Base-by-base conservation (phyloP, 2,797 vertebrate genomes). In the Pangasius sanitwongsei region DNA sequence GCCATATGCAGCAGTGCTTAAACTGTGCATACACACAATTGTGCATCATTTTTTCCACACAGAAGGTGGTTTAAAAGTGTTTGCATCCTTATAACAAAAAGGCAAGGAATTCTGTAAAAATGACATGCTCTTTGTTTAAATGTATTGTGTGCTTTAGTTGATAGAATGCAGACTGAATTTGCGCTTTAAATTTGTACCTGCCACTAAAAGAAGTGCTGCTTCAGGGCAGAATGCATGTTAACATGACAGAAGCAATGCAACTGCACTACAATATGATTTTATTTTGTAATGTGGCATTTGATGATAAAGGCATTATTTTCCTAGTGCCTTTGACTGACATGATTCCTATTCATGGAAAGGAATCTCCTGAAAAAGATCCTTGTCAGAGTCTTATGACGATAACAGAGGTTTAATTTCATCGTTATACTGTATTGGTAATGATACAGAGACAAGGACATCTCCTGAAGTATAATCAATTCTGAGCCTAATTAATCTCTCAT, bases 401-500 rank as follows among this genome's bases (percentile, higher is more conserved):
- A 90, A 87, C 25, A 41, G 53, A 50, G 11, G 41, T 65, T 86
- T 57, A 72, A 89, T 83, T 87, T 72, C 70, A 87, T 57, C 86
- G 57, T 69, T 83, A 74, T 48, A 48, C 84, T 37, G 53, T 57
- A 87, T 78, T 89, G 86, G 89, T 85, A 89, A 55, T 89, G n/a
- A 74, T 83, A 84, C 25, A 74, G 69, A 75, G n/a, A 77, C 55
- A 83, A 89, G 50, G 72, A 88, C 75, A 89, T 88, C 74, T 90
- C 86, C 67, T 70, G 82, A 89, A 86, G 77, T 84, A 77, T 87
- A 89, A 91, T 91, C 89, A 87, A 90, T 87, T 41, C 70, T 74
- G 6, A 25, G 28, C 20, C 83, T 87, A 77, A 88, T 90, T 90
- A 91, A 91, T 89, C 90, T 91, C 87, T 86, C 89, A 83, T 86